Evolutionary conservation across 92 coral and sea anemone species (phyloP).

Genomic region (Paragorgia papillata): DNA sequence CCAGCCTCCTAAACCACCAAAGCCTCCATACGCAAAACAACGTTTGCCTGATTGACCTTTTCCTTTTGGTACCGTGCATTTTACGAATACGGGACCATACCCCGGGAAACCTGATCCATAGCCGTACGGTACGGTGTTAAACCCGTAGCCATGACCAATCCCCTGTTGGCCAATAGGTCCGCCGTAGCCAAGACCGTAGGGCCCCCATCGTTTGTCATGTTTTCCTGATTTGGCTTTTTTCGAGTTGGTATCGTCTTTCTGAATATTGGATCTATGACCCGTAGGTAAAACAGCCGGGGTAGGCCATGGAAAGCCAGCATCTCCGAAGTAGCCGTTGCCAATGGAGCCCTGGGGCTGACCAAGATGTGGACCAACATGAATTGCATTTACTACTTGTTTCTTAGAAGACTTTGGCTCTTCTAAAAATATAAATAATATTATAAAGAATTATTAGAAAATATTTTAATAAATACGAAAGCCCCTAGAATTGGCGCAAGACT

Average conservation of each 20-base stretch:
- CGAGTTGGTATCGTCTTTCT: background rate
- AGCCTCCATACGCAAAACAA: conserved; percentile 33
- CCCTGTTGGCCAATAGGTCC: background rate
- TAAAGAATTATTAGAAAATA: no score
- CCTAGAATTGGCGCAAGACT: no score
- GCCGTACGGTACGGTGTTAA: background rate
- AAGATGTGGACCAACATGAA: conserved; percentile 87
- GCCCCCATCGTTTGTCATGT: conserved; percentile 32
- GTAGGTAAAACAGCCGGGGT: conserved; percentile 33
- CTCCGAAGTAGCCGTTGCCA: conserved; percentile 30
- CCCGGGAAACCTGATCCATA: conserved; percentile 25
- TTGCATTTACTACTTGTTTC: conserved; percentile 91
- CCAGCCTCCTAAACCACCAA: conserved; percentile 3
- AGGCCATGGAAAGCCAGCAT: conserved; percentile 20
- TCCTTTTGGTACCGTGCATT: conserved; percentile 31
- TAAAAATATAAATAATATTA: background rate
- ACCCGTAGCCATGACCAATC: conserved; percentile 24
- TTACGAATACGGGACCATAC: conserved; percentile 3
- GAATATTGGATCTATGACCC: conserved; percentile 36
- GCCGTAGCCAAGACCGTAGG: conserved; percentile 40
- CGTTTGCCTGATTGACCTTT: conserved; percentile 33
- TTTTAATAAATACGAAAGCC: no score
- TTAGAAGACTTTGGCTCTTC: conserved; percentile 50
- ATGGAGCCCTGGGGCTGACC: conserved; percentile 45
- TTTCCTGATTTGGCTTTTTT: background rate